phyloP scores from a whole-genome alignment of 2,888 invertebrate genomes.

The Hirudinaria manillensis region DNA sequence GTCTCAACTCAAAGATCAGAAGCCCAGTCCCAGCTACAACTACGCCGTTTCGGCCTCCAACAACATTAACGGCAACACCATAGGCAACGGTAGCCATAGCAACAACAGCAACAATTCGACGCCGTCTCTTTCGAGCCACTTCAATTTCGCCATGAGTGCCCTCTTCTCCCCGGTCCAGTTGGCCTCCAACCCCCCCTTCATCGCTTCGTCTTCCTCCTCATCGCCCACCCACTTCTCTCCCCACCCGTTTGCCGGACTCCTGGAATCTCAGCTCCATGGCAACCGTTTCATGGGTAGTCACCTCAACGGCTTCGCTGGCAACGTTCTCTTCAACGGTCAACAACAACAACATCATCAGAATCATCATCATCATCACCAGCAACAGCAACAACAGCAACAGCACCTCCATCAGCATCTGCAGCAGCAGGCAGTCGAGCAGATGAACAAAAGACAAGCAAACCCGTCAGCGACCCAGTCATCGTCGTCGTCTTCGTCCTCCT shows the following conservation, averaged over 20 bases:
- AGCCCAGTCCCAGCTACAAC: conserved; percentile 6
- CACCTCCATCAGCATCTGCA: background rate
- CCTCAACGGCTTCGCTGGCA: background rate
- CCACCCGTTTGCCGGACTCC: background rate
- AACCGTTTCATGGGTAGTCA: too few relatives aligned
- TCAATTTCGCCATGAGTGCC: background rate
- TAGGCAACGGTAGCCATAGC: background rate
- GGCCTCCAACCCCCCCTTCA: background rate
- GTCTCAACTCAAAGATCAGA: background rate
- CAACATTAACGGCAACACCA: conserved; percentile 8
- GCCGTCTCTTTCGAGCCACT: background rate
- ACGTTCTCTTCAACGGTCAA: conserved; percentile 1
- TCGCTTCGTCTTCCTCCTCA: conserved; percentile 11
- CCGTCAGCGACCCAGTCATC: background rate
- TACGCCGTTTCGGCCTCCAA: background rate
- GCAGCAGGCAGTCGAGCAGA: background rate
- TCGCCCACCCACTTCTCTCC: background rate
- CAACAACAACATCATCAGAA: background rate
- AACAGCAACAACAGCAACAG: conserved; percentile 2
- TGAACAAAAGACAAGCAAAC: background rate
- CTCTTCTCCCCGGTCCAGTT: conserved; percentile 14
- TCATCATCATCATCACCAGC: background rate
- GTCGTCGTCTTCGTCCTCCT: conserved; percentile 11
- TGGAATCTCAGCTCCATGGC: background rate
- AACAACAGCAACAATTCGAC: background rate